phyloP scores from a whole-genome alignment of 2,113 vertebrate genomes.

The Cyanocitta stelleri region DNA sequence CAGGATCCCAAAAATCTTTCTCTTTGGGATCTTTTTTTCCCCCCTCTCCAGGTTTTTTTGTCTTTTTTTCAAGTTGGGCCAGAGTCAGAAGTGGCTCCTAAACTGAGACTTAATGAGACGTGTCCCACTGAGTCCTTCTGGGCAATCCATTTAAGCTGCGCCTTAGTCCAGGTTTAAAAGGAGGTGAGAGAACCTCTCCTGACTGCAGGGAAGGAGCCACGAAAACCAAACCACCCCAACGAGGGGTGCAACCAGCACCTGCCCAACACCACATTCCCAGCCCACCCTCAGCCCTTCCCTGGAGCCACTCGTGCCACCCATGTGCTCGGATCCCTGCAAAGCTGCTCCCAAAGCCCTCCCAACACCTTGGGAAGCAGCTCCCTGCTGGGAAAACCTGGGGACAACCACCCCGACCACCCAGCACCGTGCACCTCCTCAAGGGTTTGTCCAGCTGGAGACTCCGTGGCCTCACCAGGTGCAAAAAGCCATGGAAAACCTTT shows the following conservation, averaged over 20 bases:
- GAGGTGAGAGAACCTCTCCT: background rate
- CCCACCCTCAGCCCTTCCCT: background rate
- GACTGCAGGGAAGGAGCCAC: background rate
- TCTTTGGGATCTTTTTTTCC: background rate
- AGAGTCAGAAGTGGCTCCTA: background rate
- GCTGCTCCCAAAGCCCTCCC: background rate
- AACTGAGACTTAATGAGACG: background rate
- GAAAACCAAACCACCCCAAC: background rate
- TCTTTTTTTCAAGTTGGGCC: background rate
- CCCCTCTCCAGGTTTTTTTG: background rate
- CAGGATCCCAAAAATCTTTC: background rate
- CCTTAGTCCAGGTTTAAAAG: background rate
- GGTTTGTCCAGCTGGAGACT: background rate
- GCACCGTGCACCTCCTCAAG: accelerated
- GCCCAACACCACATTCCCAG: background rate
- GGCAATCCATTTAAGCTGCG: background rate
- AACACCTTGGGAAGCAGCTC: background rate
- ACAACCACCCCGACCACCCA: background rate
- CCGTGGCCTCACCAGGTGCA: accelerated
- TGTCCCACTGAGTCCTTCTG: background rate
- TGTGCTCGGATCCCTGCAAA: accelerated
- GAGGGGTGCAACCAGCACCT: background rate
- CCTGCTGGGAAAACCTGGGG: background rate
- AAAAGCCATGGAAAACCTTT: background rate
- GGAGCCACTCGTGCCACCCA: accelerated